Evolutionary conservation across 1,140 invertebrate genomes (phyloP), one percentile per base, ranked within the genome.

Genomic region (Drosophila parabipectinata): DNA sequence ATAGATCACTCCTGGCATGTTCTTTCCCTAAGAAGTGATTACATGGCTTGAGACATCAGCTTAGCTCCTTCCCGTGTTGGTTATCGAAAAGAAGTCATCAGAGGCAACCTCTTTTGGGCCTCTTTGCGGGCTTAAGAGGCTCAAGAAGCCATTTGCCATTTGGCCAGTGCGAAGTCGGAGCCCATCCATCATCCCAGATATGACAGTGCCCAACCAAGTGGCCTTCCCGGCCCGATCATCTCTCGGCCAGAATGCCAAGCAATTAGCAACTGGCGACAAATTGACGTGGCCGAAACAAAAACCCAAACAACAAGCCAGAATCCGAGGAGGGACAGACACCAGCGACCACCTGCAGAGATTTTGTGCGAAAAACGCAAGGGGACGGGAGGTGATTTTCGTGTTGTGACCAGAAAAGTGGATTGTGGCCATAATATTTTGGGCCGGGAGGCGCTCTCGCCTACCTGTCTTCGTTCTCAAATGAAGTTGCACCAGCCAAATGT

Each of bases 191-290:
- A 71, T 71, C 24, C 44, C 67, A 69, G 52, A 69, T 71, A 71
- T 71, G 64, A 71, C 67, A 63, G 37, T 6, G 26, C 37, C 50
- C 34, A 32, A 14, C 58, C 58, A 60, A 56, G 55, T 47, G 55
- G 56, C 56, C 56, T 58, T 37, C 28, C 44, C 14, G 63, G 60
- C 47, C 26, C 26, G 63, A 68, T 68, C 66, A 67, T 56, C 32
- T 69, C 51, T 54, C 56, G 39, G 47, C 66, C 67, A 60, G 58
- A 75, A 67, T 62, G 55, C 37, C 37, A 61, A 47, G 74, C 83
- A 87, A 87, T 87, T 87, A 87, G 82, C 82, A 79, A 88, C 78
- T 79, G 82, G 82, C 82, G 82, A 87, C 82, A 87, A 87, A 87
- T 87, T 88, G 82, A 72, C 79, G 79, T 61, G 52, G 56, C 48